phyloP scores from a whole-genome alignment of 2,888 invertebrate genomes.

The Machimus atricapillus region DNA sequence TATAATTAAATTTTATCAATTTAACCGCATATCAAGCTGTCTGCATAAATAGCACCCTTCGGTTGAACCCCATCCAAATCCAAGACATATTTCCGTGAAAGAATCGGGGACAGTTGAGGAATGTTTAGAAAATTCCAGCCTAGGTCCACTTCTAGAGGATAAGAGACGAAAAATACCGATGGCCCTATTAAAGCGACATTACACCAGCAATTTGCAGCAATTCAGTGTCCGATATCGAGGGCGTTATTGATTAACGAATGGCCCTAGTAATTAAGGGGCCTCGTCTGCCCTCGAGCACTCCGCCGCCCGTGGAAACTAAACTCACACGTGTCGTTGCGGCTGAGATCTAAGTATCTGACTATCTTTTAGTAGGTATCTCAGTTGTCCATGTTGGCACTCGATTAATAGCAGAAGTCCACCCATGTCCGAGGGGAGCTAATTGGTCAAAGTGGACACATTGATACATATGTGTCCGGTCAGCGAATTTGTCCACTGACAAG shows the following conservation, averaged over 20 bases:
- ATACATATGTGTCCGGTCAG: neutral
- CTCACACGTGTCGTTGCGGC: neutral
- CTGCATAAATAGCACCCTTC: neutral
- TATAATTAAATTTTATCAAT: neutral
- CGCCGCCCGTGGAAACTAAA: constrained; percentile 5
- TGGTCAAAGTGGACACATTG: constrained; percentile 10
- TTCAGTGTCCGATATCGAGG: neutral
- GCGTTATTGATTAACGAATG: constrained; percentile 12
- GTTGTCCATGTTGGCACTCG: neutral
- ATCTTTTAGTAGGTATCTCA: neutral
- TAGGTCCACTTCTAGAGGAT: neutral
- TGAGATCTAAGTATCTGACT: neutral
- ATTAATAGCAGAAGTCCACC: neutral
- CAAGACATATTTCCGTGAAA: neutral
- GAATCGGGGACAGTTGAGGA: neutral
- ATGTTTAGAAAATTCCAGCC: neutral
- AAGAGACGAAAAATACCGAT: neutral
- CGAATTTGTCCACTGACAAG: neutral
- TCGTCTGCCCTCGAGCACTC: neutral
- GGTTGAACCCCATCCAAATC: neutral
- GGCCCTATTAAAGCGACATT: neutral
- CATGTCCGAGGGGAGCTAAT: neutral
- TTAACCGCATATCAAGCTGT: neutral
- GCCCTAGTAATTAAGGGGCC: neutral
- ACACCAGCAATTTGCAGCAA: neutral